A percentile compares a stretch with the other conserved stretches of the same genome.
Conservation (phyloP, 2,888 invertebrate genomes). For the Epinotia demarniana region DNA sequence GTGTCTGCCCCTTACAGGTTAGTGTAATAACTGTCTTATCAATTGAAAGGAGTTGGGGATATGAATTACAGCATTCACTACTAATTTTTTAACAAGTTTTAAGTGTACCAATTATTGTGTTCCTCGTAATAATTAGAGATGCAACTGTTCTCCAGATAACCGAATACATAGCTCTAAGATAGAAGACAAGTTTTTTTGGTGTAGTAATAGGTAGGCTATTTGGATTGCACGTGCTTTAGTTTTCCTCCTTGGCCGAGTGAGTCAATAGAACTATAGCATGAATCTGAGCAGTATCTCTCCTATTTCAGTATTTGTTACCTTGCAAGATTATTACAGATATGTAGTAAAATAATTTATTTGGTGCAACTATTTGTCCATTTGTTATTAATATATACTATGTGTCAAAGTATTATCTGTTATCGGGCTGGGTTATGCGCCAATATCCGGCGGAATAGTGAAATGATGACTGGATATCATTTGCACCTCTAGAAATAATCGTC, state of each 20-base stretch:
- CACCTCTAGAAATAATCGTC: neutral
- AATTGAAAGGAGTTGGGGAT: neutral
- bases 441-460: neutral
- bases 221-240: too few species aligned
- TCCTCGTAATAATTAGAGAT: neutral
- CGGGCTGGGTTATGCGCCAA: neutral
- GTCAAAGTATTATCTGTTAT: neutral
- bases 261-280: neutral
- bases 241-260: neutral
- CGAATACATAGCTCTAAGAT: neutral
- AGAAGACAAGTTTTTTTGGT: too few species aligned
- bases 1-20: slow-evolving; percentile 80
- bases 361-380: too few species aligned
- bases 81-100: neutral
- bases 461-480: neutral
- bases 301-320: neutral
- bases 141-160: neutral
- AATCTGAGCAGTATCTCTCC: neutral
- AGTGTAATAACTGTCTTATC: slow-evolving; percentile 49
- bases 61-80: neutral
- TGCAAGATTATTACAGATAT: too few species aligned
- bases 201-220: too few species aligned
- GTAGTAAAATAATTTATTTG: too few species aligned
- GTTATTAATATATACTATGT: neutral
- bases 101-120: neutral